Conservation (phyloP, 2,888 invertebrate species). For the Hemistola chrysoprasaria region DNA sequence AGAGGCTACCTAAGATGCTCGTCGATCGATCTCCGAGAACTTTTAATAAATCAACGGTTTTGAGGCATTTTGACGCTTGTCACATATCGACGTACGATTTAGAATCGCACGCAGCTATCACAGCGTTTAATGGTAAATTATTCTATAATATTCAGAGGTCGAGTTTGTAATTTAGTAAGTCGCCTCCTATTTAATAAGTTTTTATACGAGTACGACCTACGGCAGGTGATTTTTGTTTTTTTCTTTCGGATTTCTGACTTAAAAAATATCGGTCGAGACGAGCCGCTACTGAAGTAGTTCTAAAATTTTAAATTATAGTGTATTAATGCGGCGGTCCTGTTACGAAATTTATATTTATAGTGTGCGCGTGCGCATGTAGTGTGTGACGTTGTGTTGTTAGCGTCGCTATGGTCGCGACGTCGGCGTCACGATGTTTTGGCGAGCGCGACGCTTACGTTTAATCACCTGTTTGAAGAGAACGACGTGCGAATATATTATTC, state of each 20-base stretch:
- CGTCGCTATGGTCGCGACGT: conserved; percentile 18
- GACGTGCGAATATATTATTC: conserved; percentile 66
- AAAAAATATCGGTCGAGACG: conserved; percentile 49
- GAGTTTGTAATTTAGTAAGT: conserved; percentile 80
- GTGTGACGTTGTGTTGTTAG: conserved; percentile 23
- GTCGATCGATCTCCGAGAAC: conserved; percentile 68
- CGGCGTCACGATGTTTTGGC: conserved; percentile 35
- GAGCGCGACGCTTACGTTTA: conserved; percentile 36
- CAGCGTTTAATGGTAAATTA: conserved; percentile 65
- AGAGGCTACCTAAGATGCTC: conserved; percentile 77
- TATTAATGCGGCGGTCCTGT: conserved; percentile 68
- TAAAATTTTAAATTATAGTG: conserved; percentile 75
- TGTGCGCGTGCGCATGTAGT: conserved; percentile 51
- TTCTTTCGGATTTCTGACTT: conserved; percentile 49
- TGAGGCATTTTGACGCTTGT: conserved; percentile 76
- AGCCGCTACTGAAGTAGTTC: conserved; percentile 79
- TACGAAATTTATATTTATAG: conserved; percentile 68
- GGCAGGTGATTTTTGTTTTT: conserved; percentile 74
- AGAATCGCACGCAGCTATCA: conserved; percentile 50
- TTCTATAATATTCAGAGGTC: conserved; percentile 76
- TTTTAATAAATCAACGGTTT: conserved; percentile 69
- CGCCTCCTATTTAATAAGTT: conserved; percentile 80
- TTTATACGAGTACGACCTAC: conserved; percentile 56
- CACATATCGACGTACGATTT: conserved; percentile 61
- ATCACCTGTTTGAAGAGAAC: conserved; percentile 55